Evolutionary conservation across 2,797 vertebrate genomes (phyloP), one percentile per base, ranked within the genome.

Genomic region (Pseudotriccus pelzelni): DNA sequence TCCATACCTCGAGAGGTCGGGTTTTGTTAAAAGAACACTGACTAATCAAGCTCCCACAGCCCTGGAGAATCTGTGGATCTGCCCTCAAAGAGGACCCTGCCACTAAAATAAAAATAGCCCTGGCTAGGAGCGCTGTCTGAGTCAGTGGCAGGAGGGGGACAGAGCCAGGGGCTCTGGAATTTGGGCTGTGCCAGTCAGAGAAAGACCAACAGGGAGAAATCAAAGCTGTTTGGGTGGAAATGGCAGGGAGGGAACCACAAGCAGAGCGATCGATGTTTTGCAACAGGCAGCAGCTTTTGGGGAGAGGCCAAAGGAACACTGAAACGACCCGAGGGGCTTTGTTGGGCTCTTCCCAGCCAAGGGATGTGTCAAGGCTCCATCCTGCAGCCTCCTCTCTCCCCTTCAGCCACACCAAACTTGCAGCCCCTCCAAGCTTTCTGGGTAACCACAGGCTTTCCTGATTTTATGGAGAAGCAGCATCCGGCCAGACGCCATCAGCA

Each of bases 211-310:
- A 7, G 8, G 12, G 16, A 43, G 12, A 52, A 34, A 5, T 11
- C 20, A n/a, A 28, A 53, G 60, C 28, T 32, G n/a, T 7, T 52
- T 4, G 25, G 19, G 13, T 24, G 9, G 18, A 52, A 53, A 4
- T 6, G 24, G n/a, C 6, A 79, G 5, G 14, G 28, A 47, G 6
- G 34, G 32, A 76, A 19, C 13, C 43, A 24, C 15, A 1, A 46
- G 18, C 16, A 70, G 24, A 64, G 27, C 5, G 5, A 9, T 0
- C 5, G 5, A 9, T 0, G 1, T 30, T 84, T n/a, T 46, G 14
- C 32, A 24, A 25, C 24, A 11, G 36, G 53, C 13, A n/a, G 9
- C 20, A 58, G 39, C 15, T 46, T 5, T 63, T 8, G 4, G 27
- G 7, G 3, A 24, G 18, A 55, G 10, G 10, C 13, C 22, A 56